Evolutionary conservation across 2,113 vertebrate genomes (phyloP), one percentile per base, ranked within the genome.

Genomic region (Urocolius indicus): DNA sequence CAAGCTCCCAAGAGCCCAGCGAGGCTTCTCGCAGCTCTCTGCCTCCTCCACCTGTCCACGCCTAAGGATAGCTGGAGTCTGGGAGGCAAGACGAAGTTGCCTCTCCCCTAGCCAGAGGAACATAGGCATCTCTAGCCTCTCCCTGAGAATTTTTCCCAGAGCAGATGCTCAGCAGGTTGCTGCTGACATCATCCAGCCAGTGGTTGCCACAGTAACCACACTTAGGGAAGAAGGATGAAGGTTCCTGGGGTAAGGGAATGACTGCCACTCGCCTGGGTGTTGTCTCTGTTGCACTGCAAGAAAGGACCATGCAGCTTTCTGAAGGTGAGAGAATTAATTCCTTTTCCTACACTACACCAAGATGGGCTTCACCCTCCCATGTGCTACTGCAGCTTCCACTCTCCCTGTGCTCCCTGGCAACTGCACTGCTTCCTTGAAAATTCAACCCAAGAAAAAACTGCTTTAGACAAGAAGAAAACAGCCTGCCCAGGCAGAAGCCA

Each of bases 191-290:
- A 95, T 45, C 38, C 59, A 88, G 48, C 27, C 79, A 75, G 69
- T 0, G 2, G 90, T 92, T 94, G 90, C 86, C 88, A 93, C 93
- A 96, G 90, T 92, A 93, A 96, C 93, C 10, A 5, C 82, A 38
- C 29, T 90, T 38, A 61, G 0, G 2, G 85, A 80, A 54, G 78
- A 77, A 88, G 48, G 77, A 90, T 77, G 16, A 4, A 58, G 45
- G 68, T 66, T 92, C 45, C 52, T 68, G 58, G 55, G 87, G 59
- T 52, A 86, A 51, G 3, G 0, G 34, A 81, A 68, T 0, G 5
- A 54, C 61, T 75, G 72, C 73, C 59, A 75, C 62, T 38, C 3
- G 1, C 55, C 58, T 93, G 43, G 34, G 11, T 63, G 55, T 52
- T 71, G 48, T 59, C 43, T 61, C 46, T 32, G 22, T 66, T 75